Evolutionary conservation across 2,797 vertebrate species (phyloP).

Genomic region (Danio tinwini): DNA sequence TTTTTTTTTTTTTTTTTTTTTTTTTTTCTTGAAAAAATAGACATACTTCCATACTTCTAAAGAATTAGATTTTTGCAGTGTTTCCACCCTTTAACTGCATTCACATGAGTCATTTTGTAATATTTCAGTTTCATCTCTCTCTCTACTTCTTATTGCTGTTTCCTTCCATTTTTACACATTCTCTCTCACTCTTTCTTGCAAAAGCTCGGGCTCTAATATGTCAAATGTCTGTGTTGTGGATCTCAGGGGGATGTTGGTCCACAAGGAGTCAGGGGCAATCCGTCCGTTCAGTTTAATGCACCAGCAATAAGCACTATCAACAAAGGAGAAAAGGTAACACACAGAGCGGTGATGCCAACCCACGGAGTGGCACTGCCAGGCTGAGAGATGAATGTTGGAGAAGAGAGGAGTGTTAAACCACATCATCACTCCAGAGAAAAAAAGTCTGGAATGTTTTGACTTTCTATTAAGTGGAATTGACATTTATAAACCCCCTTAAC

Average conservation of each 20-base stretch:
- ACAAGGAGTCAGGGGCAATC: constrained; percentile 76
- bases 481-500: background rate
- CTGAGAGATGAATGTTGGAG: constrained; percentile 42
- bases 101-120: background rate
- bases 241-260: constrained; percentile 81
- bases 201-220: constrained; percentile 67
- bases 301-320: constrained; percentile 77
- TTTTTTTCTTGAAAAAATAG: constrained; percentile 17
- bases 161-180: background rate
- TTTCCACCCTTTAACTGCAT: background rate
- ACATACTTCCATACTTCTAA: background rate
- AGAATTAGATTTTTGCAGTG: background rate
- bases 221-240: constrained; percentile 72
- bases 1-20: background rate
- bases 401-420: constrained; percentile 29
- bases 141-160: background rate
- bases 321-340: constrained; percentile 85
- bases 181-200: constrained; percentile 29
- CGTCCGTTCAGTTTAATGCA: constrained; percentile 69
- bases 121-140: background rate
- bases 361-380: constrained; percentile 44
- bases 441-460: background rate
- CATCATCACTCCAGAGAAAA: background rate
- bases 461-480: too few species aligned
- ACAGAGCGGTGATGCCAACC: constrained; percentile 61